Evolutionary conservation across 2,113 vertebrate species (phyloP), one percentile per base, ranked within the genome.

Genomic region (Plectropomus leopardus): DNA sequence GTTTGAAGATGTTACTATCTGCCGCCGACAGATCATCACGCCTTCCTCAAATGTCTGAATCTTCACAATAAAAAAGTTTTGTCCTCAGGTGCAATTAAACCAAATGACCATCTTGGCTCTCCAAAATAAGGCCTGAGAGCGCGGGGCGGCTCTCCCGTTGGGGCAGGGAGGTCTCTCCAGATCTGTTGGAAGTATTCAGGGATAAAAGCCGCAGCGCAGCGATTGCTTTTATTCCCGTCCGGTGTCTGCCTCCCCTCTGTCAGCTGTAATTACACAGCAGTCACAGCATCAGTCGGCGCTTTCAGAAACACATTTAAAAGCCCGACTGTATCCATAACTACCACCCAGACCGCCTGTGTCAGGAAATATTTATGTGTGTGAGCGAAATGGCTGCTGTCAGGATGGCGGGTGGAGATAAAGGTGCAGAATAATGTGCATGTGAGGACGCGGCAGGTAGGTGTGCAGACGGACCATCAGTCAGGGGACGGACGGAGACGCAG

Each of bases 251-350:
- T 82, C 68, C 60, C 44, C 53, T 58, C 80, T 74, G 85, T 83
- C 86, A 87, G 2, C 83, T 69, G 3, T 91, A 83, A 91, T 91
- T 91, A 86, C 53, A 82, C 3, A 80, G 85, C 83, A 72, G 73
- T 69, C 77, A 57, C n/a, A 71, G 68, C 80, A 54, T 81, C 73
- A 77, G 65, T 80, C 68, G 36, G 64, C 10, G 28, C 26, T 73
- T 76, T 82, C 72, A 85, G 53, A 81, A 76, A 75, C 84, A 65
- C 78, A 60, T 86, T 88, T 80, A 83, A 88, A 78, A 78, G 66
- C 75, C 58, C 54, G 81, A 85, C 79, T 72, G 82, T 85, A 81
- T 85, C 78, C 79, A 84, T 83, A 80, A 86, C 89, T 72, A 86
- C 89, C 84, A 71, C 54, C 45, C 72, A 70, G 73, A 70, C 61